Evolutionary conservation across 2,888 invertebrate genomes (phyloP).

Genomic region (Dorcus parallelipipedus): DNA sequence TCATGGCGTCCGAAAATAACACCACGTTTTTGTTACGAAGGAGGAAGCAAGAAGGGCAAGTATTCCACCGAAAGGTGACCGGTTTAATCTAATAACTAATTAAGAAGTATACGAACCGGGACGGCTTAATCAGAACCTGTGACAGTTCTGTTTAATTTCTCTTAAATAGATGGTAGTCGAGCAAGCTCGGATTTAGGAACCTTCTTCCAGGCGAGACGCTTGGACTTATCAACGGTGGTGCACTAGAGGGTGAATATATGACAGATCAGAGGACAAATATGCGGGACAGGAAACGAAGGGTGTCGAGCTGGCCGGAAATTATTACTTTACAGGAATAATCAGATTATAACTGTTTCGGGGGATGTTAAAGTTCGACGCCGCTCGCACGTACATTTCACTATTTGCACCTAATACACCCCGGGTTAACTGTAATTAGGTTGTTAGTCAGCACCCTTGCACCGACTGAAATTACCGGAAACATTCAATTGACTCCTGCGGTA

Average conservation of each 20-base stretch:
- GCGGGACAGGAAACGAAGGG: slow-evolving; percentile 29
- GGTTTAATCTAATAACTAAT: slow-evolving; percentile 30
- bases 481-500: slow-evolving; percentile 18
- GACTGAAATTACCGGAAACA: slow-evolving; percentile 23
- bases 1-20: slow-evolving; percentile 28
- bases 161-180: slow-evolving; percentile 12
- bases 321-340: slow-evolving; percentile 45
- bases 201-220: slow-evolving; percentile 4
- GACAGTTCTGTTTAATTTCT: slow-evolving; percentile 23
- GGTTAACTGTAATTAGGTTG: slow-evolving; percentile 30
- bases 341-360: slow-evolving; percentile 42
- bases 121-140: slow-evolving; percentile 24
- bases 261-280: slow-evolving; percentile 25
- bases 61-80: slow-evolving; percentile 12
- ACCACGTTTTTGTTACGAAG: background rate
- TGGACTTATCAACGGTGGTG: slow-evolving; percentile 12
- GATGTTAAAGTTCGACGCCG: slow-evolving; percentile 26
- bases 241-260: slow-evolving; percentile 12
- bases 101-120: slow-evolving; percentile 21
- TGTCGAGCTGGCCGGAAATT: slow-evolving; percentile 43
- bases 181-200: slow-evolving; percentile 7
- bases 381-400: slow-evolving; percentile 28
- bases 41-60: background rate
- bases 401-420: slow-evolving; percentile 29
- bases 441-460: slow-evolving; percentile 22